Evolutionary conservation across 2,888 invertebrate species (phyloP).

Genomic region (Antheraea assamensis): DNA sequence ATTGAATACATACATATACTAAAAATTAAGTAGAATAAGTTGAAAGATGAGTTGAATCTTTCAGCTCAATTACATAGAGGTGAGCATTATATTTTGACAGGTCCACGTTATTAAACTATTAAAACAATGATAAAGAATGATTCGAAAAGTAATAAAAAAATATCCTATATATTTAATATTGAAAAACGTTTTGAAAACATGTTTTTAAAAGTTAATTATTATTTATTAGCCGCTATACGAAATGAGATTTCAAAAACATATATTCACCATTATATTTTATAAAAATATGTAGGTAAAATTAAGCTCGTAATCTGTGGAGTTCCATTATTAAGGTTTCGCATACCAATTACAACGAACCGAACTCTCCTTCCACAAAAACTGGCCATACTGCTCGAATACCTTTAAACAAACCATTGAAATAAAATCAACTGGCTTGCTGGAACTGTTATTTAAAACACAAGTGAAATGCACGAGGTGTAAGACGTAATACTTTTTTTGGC

Average conservation of each 20-base stretch:
- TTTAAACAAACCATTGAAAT: background rate
- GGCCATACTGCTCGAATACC: background rate
- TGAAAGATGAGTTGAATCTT: no score
- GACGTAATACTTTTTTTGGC: background rate
- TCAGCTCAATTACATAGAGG: no score
- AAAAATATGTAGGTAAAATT: background rate
- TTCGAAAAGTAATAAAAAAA: background rate
- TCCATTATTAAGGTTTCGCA: background rate
- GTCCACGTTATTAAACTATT: background rate
- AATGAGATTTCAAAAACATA: background rate
- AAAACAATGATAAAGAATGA: background rate
- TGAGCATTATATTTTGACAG: background rate
- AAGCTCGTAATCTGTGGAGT: background rate
- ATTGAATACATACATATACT: no score
- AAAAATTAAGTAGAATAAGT: no score
- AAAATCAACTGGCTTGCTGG: background rate
- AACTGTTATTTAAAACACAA: background rate
- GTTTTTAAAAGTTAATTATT: background rate
- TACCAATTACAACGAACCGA: background rate
- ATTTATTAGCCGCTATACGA: background rate
- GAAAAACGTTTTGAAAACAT: background rate
- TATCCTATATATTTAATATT: background rate
- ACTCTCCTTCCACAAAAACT: background rate
- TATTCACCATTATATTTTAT: background rate
- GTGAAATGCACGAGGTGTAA: background rate